Percentiles rank a stretch among this genome's conserved stretches.
Conservation (phyloP, 2,113 vertebrate species). For the Labeo catla region DNA sequence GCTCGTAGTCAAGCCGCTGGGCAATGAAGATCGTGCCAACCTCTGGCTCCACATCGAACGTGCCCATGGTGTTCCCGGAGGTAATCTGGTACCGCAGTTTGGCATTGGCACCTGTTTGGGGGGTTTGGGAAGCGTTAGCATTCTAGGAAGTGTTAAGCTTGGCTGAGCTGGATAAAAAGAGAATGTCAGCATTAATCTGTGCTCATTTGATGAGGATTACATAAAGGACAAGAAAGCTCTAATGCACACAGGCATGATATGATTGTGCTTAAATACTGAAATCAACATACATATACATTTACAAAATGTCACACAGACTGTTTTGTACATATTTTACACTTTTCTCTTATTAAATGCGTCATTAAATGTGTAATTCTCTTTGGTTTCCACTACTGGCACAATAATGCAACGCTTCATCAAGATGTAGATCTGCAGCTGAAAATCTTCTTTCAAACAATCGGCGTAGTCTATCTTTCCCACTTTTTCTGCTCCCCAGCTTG, state of each 20-base stretch:
- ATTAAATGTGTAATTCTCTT: background rate
- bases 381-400: no score
- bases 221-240: conserved; percentile 35
- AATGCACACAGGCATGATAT: conserved; percentile 22
- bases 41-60: conserved; percentile 88
- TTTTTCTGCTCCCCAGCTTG: background rate
- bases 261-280: conserved; percentile 21
- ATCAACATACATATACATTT: conserved; percentile 6
- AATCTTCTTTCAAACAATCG: background rate
- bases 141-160: conserved; percentile 42
- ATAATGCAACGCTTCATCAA: no score
- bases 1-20: conserved; percentile 87
- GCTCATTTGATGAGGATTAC: conserved; percentile 42
- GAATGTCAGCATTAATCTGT: conserved; percentile 41
- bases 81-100: conserved; percentile 89
- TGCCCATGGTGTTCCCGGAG: conserved; percentile 82
- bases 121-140: conserved; percentile 2
- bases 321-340: background rate
- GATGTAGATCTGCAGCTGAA: background rate
- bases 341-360: background rate
- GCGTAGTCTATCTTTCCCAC: background rate
- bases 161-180: conserved; percentile 39
- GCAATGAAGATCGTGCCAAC: conserved; percentile 82
- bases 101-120: conserved; percentile 80
- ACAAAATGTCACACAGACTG: background rate